These are phyloP conservation scores for Pangasius sanitwongsei DNA, from an alignment of 2,797 vertebrate genomes.

Conservation along the genomic window DNA sequence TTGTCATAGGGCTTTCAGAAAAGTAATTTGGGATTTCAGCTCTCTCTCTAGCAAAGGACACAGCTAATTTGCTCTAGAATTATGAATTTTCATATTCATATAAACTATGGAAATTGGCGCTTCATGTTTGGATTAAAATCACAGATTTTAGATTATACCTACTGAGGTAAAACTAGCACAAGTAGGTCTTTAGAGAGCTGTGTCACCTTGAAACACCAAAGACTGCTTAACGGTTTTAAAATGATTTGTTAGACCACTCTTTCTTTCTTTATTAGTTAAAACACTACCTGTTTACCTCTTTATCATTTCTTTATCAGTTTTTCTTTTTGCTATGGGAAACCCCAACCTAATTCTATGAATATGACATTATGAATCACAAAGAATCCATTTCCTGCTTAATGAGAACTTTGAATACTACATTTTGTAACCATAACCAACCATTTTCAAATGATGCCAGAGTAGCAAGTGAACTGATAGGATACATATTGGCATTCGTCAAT, in stretches of 20 bases:
- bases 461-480: background rate
- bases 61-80: background rate
- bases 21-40: background rate
- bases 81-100: background rate
- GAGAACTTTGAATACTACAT: background rate
- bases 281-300: background rate
- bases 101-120: background rate
- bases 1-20: background rate
- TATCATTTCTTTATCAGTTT: background rate
- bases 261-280: background rate
- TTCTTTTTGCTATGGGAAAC: background rate
- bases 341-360: background rate
- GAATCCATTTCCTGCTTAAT: background rate
- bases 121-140: background rate
- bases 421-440: background rate
- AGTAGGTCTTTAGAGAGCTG: background rate
- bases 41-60: background rate
- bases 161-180: background rate
- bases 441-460: background rate
- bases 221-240: background rate
- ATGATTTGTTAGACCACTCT: background rate
- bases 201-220: too few relatives aligned
- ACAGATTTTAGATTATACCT: background rate
- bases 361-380: background rate
- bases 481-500: background rate